These are phyloP conservation scores for Macaca nemestrina DNA, from an alignment of 2,113 vertebrate genomes.

Conservation along the genomic window DNA sequence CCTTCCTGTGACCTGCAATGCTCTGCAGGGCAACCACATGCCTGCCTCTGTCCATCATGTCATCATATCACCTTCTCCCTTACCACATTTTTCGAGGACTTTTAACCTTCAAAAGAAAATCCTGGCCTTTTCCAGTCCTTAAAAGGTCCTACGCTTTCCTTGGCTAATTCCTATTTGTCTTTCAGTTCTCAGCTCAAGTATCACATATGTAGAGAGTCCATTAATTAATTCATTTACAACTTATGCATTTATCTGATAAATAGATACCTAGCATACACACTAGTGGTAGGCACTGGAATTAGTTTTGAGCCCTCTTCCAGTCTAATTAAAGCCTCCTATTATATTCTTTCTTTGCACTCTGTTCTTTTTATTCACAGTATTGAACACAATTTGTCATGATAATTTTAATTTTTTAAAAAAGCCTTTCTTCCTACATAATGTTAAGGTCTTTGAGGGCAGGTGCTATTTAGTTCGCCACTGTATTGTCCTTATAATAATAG, in stretches of 20 bases:
- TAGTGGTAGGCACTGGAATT: neutral
- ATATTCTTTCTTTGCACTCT: neutral
- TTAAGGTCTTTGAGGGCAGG: neutral
- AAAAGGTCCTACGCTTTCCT: neutral
- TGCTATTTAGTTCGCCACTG: neutral
- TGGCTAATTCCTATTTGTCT: neutral
- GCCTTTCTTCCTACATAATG: neutral
- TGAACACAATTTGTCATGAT: neutral
- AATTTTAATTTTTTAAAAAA: neutral
- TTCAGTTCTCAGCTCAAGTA: constrained; percentile 10
- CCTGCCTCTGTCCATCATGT: neutral
- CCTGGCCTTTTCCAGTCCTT: neutral
- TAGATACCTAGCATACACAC: neutral
- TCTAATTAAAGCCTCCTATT: neutral
- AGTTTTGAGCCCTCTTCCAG: neutral
- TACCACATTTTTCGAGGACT: neutral
- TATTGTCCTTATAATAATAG: neutral
- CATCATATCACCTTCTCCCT: neutral
- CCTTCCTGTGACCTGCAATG: rapidly evolving
- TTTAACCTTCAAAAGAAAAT: neutral
- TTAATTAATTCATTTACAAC: neutral
- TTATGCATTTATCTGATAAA: neutral
- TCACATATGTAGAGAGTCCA: neutral
- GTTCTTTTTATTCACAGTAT: neutral
- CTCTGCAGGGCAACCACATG: rapidly evolving